phyloP scores from a whole-genome alignment of 2,113 vertebrate species.

The Callithrix jacchus region DNA sequence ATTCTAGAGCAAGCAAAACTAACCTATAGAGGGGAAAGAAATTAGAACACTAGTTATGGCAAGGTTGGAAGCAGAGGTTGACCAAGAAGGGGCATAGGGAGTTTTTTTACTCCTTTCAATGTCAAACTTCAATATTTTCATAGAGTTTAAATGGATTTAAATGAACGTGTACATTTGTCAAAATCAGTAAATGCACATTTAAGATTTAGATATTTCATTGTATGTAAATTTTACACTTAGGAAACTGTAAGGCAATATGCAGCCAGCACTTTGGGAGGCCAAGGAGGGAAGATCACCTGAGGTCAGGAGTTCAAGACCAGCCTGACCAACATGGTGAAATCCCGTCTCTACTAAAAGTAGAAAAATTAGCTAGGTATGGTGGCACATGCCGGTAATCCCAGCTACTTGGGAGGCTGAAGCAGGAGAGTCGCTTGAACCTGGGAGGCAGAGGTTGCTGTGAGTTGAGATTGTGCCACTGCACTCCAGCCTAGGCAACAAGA shows the following conservation, averaged over 20 bases:
- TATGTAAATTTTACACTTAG: neutral
- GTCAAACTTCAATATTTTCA: neutral
- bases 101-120: neutral
- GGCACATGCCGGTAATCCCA: too few relatives aligned
- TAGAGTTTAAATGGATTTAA: neutral
- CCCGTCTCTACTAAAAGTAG: too few relatives aligned
- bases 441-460: too few relatives aligned
- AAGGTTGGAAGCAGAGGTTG: neutral
- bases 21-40: neutral
- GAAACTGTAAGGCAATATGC: neutral
- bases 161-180: neutral
- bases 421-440: too few relatives aligned
- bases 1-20: neutral
- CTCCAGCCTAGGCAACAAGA: too few relatives aligned
- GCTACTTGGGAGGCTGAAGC: too few relatives aligned
- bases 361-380: too few relatives aligned
- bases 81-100: neutral
- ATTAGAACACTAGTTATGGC: neutral
- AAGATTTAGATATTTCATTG: neutral
- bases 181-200: neutral
- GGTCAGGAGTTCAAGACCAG: too few relatives aligned
- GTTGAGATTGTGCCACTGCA: too few relatives aligned
- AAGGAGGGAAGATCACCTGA: too few relatives aligned
- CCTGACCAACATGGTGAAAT: too few relatives aligned
- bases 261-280: too few relatives aligned